Evolutionary conservation across 2,888 invertebrate species (phyloP).

Genomic region (Imbricaverruca yamaguchii): DNA sequence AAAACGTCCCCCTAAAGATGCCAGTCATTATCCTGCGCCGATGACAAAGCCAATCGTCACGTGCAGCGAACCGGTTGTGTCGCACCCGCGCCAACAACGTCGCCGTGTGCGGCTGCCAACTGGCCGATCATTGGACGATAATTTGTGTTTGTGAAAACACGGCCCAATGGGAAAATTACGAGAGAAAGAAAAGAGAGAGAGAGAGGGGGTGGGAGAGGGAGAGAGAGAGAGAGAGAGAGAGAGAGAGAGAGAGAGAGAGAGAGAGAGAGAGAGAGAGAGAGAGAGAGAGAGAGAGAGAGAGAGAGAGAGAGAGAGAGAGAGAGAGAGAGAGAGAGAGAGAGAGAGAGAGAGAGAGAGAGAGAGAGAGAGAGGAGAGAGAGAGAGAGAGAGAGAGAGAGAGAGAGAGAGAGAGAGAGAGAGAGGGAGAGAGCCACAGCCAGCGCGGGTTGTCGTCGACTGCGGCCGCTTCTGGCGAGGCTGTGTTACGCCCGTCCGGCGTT

Average conservation of each 20-base stretch:
- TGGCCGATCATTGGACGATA: not conserved
- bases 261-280: no score
- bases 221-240: no score
- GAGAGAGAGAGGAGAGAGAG: slow-evolving; percentile 20
- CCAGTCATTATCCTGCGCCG: no score
- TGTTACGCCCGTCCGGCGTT: not conserved
- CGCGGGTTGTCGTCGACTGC: no score
- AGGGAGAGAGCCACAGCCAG: not conserved
- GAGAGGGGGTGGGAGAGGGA: no score
- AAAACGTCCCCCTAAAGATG: no score
- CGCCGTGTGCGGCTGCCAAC: not conserved
- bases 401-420: slow-evolving; percentile 20
- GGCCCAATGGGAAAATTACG: not conserved
- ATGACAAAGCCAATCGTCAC: no score
- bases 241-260: no score
- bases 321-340: slow-evolving; percentile 12
- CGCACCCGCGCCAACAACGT: no score
- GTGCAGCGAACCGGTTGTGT: no score
- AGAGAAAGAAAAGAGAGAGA: no score
- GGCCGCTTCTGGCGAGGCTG: not conserved
- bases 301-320: not conserved
- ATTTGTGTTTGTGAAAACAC: not conserved
- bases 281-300: no score
- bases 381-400: slow-evolving; percentile 15
- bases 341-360: slow-evolving; percentile 20